These are phyloP conservation scores for Seriola rivoliana DNA, from an alignment of 2,113 vertebrate genomes.

Conservation along the genomic window DNA sequence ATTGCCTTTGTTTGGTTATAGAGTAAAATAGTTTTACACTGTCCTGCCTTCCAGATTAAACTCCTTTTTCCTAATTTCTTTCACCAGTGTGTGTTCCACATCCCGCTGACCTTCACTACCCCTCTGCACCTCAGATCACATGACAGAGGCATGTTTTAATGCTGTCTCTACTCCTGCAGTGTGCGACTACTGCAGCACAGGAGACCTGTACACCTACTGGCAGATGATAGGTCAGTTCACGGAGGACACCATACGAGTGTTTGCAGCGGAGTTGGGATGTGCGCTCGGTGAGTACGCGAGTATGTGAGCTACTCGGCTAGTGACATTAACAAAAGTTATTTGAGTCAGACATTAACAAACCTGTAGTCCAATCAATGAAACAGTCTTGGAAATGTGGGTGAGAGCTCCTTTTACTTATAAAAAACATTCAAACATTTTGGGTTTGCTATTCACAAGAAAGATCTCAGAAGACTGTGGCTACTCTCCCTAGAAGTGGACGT, in stretches of 20 bases:
- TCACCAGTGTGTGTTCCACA: constrained; percentile 49
- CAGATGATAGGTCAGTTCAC: constrained; percentile 86
- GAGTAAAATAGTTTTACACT: constrained; percentile 9
- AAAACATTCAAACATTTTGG: too few relatives aligned
- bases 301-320: too few relatives aligned
- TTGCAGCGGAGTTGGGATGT: constrained; percentile 92
- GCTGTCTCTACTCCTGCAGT: constrained; percentile 80
- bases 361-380: too few relatives aligned
- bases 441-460: too few relatives aligned
- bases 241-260: constrained; percentile 90
- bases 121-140: background rate
- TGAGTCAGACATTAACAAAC: too few relatives aligned
- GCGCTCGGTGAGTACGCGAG: constrained; percentile 88
- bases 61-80: background rate
- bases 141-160: constrained; percentile 27
- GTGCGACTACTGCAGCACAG: constrained; percentile 94
- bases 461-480: too few relatives aligned
- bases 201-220: constrained; percentile 94
- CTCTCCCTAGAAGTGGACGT: too few relatives aligned
- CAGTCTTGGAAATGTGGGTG: too few relatives aligned
- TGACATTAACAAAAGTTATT: too few relatives aligned
- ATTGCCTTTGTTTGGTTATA: background rate
- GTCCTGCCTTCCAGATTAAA: constrained; percentile 22
- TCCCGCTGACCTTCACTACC: constrained; percentile 22
- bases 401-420: too few relatives aligned